phyloP scores from a whole-genome alignment of 2,797 vertebrate species.

The Cercopithecus mitis region DNA sequence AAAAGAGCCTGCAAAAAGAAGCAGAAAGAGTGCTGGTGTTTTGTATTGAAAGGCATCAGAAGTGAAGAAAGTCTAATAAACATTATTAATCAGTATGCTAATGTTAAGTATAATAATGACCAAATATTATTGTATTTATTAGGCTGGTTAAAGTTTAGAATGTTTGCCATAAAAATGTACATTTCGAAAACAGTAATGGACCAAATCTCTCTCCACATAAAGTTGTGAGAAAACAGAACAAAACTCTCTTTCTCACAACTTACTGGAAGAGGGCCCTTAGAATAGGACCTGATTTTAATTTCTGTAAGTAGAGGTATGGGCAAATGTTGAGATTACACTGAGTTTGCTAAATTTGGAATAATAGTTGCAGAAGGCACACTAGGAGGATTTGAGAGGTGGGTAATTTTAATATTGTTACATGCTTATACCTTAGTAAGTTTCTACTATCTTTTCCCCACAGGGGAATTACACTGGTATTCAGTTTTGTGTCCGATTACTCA shows the following conservation, averaged over 20 bases:
- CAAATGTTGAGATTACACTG: background rate
- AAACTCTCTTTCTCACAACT: background rate
- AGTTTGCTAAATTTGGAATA: background rate
- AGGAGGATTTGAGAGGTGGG: background rate
- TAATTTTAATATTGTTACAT: background rate
- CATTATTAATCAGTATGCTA: background rate
- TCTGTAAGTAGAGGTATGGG: background rate
- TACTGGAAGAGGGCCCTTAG: background rate
- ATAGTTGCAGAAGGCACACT: background rate
- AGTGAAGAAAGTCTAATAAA: background rate
- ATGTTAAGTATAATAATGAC: background rate
- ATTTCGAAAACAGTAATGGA: background rate
- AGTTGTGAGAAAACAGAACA: background rate
- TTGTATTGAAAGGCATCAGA: background rate
- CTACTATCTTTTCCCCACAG: background rate
- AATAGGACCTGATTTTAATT: background rate
- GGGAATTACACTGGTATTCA: background rate
- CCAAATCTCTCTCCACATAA: background rate
- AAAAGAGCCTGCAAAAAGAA: background rate
- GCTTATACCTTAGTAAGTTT: background rate
- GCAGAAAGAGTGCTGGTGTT: background rate
- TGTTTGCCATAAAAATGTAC: background rate
- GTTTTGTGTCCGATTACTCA: background rate
- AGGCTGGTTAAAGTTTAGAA: background rate
- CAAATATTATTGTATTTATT: background rate